Conservation (phyloP, 2,888 invertebrate species). For the Philereme vetulata region DNA sequence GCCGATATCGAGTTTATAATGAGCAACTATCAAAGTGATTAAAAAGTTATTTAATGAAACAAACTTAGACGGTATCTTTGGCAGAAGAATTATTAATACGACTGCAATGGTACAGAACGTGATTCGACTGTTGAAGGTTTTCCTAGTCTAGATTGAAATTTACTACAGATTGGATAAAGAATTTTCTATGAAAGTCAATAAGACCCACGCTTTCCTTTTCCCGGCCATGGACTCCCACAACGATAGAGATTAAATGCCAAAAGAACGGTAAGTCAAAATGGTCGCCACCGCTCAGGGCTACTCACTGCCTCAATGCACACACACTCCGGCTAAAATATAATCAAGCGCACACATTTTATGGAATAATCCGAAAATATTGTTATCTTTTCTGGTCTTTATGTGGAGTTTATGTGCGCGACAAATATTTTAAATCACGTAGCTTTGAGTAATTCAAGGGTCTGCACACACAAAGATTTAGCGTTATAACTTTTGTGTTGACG, state of each 20-base stretch:
- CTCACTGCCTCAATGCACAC: conserved; percentile 30
- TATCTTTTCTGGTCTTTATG: conserved; percentile 13
- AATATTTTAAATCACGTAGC: conserved; percentile 6
- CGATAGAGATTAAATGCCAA: conserved; percentile 54
- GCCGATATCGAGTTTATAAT: too few relatives aligned
- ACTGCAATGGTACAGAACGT: conserved; percentile 20
- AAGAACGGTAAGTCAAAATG: conserved; percentile 43
- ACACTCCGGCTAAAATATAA: conserved; percentile 22
- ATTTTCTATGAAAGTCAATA: conserved; percentile 50
- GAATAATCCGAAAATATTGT: conserved; percentile 26
- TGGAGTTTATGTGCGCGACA: background rate
- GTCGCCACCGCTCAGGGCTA: conserved; percentile 23
- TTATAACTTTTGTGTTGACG: conserved; percentile 10
- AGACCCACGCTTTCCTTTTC: conserved; percentile 51
- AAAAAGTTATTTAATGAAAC: too few relatives aligned
- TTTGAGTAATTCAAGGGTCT: conserved; percentile 4
- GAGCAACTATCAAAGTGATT: too few relatives aligned
- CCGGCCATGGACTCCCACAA: conserved; percentile 50
- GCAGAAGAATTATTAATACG: conserved; percentile 9
- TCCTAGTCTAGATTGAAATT: conserved; percentile 39
- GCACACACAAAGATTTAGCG: conserved; percentile 4
- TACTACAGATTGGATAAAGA: conserved; percentile 45
- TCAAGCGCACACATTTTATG: conserved; percentile 28
- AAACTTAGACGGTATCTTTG: too few relatives aligned
- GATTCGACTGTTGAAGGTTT: conserved; percentile 29